Base-by-base conservation (phyloP, 2,113 vertebrate species). In the Octodon degus region DNA sequence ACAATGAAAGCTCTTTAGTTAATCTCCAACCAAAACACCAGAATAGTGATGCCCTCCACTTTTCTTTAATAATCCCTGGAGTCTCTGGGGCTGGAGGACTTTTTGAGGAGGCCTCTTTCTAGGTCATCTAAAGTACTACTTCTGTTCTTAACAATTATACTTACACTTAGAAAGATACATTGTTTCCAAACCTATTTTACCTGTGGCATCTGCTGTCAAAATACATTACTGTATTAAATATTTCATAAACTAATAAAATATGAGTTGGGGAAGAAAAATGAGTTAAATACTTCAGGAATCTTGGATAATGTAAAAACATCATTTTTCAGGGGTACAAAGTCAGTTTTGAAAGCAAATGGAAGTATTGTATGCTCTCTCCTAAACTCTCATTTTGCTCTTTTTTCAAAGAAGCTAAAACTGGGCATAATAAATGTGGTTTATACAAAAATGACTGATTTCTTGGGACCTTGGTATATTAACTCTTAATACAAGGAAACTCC, bases 391-490 rank as follows among this genome's bases (percentile, higher is more conserved):
- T 77, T 94, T 62, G 50, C 9, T 70, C 50, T 87, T 50, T 37
- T 70, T 74, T 87, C n/a, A 91, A 84, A 85, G n/a, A 91, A 79
- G 63, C 85, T 7, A 68, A 89, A 93, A 25, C 5, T 30, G 58
- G 3, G 9, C 37, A 76, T 74, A 96, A 60, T 84, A 58, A 86
- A 65, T 68, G 6, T 63, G 7, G 6, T 32, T 74, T 72, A 37
- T 19, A 7, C 4, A 65, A 63, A 58, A 86, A 17, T 8, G 14
- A 16, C 43, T 65, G 43, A 82, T 37, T 60, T 10, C 34, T 70
- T 89, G 22, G 19, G 19, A 87, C 16, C 13, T 96, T n/a, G 60
- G 32, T 88, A 34, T 74, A n/a, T 77, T 25, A 60, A 81, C 8
- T 90, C 60, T 79, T 40, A 90, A 27, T 92, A 13, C 34, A 70